Evolutionary conservation across 2,797 vertebrate genomes (phyloP), one percentile per base, ranked within the genome.

Genomic region (Linurgus olivaceus): DNA sequence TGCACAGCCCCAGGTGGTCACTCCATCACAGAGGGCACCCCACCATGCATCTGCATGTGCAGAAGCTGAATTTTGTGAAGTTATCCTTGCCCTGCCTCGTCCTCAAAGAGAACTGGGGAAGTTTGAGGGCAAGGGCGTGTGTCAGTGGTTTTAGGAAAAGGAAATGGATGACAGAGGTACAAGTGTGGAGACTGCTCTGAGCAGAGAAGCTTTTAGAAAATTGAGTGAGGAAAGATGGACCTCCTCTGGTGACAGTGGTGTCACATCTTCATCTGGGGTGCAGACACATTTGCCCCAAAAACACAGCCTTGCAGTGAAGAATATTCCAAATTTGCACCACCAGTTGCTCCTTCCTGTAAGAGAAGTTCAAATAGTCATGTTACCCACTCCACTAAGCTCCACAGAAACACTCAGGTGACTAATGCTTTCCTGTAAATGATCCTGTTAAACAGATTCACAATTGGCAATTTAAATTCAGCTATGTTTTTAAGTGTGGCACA

Each of bases 11-110:
- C 31, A 20, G 0, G 2, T 9, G 28, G 57, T 3, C 35, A 20
- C 52, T 28, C 74, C 33, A 5, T 3, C 28, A 59, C 63, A 65
- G 54, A 86, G 50, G 28, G 23, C 25, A 81, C 33, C 42, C 38
- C 4, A 2, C 5, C 35, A 13, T 8, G 18, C 50, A 13, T 8
- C 40, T 55, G 33, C 61, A n/a, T 0, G 0, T n/a, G 42, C 42
- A 72, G 70, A 58, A 42, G n/a, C 4, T 47, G 63, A 37, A 84
- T 62, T 88, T 65, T 61, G 44, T 38, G 21, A 35, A 50, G 11
- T 0, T 80, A 37, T 52, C 31, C 44, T 86, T 71, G 25, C 23
- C 48, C 74, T 71, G 11, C 45, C 38, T 33, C 3, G 5, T 50
- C 62, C 35, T 31, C 21, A 23, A n/a, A 44, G 7, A 33, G 40